These are phyloP conservation scores for Halcyon malimbica DNA, from an alignment of 2,113 vertebrate species.

Conservation along the genomic window DNA sequence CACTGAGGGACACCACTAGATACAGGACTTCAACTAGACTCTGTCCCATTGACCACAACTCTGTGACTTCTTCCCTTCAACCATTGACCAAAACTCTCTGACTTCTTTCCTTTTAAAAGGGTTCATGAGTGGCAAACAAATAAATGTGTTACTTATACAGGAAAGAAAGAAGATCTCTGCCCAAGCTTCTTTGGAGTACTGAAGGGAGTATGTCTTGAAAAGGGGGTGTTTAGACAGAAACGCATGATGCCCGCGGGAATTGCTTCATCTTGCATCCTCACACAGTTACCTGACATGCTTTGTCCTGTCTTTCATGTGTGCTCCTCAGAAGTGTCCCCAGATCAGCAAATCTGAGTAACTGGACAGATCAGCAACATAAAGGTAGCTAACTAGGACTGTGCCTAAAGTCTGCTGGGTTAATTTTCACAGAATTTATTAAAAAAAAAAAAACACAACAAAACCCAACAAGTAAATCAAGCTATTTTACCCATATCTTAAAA, in stretches of 20 bases:
- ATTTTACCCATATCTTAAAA: not conserved
- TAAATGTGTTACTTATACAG: not conserved
- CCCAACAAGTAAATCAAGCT: not conserved
- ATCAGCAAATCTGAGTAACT: not conserved
- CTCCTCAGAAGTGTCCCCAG: not conserved
- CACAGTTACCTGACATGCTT: not conserved
- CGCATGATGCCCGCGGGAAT: not conserved
- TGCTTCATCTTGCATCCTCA: not conserved
- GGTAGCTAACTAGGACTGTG: not conserved
- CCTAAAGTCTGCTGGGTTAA: not conserved
- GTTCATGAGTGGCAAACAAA: not conserved
- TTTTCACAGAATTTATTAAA: not conserved
- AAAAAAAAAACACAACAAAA: not conserved
- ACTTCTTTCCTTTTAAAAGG: not conserved
- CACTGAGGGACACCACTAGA: too few relatives aligned
- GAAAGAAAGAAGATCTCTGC: not conserved
- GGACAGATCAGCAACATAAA: not conserved
- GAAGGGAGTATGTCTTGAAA: not conserved
- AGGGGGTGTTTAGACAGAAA: not conserved
- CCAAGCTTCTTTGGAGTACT: not conserved
- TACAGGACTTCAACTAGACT: too few relatives aligned
- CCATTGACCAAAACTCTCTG: too few relatives aligned
- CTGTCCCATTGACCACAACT: too few relatives aligned
- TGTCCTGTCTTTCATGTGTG: not conserved
- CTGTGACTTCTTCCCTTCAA: too few relatives aligned